Conservation (phyloP, 2,113 vertebrate species). For the Lethenteron reissneri region DNA sequence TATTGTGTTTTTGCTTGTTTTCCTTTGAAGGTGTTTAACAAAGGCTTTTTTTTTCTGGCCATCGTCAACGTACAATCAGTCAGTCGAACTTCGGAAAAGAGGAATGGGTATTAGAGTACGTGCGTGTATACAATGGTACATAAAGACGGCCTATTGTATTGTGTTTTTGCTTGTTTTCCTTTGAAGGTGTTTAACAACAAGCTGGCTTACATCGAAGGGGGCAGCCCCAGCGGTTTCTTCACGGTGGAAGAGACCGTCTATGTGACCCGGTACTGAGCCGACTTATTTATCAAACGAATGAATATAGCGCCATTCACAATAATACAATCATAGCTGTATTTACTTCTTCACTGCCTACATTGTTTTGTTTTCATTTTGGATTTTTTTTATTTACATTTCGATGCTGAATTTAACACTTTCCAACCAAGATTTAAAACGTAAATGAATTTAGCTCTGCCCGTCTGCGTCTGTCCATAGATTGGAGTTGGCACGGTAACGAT, state of each 20-base stretch:
- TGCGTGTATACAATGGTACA: no score
- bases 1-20: not conserved
- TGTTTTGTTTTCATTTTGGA: not conserved
- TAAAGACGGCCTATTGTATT: no score
- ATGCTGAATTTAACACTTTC: not conserved
- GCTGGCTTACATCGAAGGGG: slow-evolving; percentile 89
- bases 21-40: slow-evolving; percentile 51
- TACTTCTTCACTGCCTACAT: not conserved
- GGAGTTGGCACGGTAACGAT: no score
- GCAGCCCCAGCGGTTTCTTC: slow-evolving; percentile 74
- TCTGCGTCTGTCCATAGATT: no score
- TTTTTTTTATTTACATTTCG: not conserved
- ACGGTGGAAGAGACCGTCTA: slow-evolving; percentile 71
- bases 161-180: not conserved
- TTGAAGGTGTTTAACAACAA: slow-evolving; percentile 63
- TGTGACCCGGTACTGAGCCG: slow-evolving; percentile 34
- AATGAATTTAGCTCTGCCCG: no score
- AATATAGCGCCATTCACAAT: not conserved
- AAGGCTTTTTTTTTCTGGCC: slow-evolving; percentile 9
- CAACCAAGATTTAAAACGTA: no score
- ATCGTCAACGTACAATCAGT: no score
- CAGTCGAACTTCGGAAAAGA: no score
- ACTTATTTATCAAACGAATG: not conserved
- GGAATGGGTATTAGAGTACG: no score
- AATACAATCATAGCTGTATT: not conserved